phyloP scores from a whole-genome alignment of 2,888 invertebrate genomes.

The Dione juno region DNA sequence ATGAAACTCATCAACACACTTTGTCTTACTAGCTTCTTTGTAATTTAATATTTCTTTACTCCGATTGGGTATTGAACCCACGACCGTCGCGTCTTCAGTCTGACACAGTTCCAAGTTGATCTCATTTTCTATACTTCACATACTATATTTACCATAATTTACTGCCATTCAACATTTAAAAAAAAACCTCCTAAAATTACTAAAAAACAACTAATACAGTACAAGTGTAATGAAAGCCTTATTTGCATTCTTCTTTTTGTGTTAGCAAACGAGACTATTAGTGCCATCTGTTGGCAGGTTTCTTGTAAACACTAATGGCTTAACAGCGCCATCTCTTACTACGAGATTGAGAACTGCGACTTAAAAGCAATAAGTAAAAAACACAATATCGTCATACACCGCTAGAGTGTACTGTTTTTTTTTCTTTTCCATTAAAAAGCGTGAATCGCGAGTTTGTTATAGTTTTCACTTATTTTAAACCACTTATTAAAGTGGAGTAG shows the following conservation, averaged over 20 bases:
- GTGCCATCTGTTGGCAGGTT: slow-evolving; percentile 57
- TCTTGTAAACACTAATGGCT: neutral
- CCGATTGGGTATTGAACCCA: too few species aligned
- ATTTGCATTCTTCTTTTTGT: slow-evolving; percentile 26
- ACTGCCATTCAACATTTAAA: neutral
- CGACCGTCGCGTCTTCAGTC: too few species aligned
- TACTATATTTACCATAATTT: neutral
- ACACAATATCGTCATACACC: slow-evolving; percentile 51
- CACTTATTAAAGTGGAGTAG: slow-evolving; percentile 20
- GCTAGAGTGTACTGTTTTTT: slow-evolving; percentile 72
- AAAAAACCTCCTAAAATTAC: neutral
- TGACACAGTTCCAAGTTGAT: too few species aligned
- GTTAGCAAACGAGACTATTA: slow-evolving; percentile 45
- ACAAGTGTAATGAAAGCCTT: neutral
- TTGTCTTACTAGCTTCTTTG: too few species aligned
- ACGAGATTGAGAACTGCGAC: slow-evolving; percentile 9
- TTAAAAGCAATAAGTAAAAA: slow-evolving; percentile 50
- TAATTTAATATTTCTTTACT: too few species aligned
- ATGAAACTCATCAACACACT: too few species aligned
- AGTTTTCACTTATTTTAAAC: slow-evolving; percentile 12
- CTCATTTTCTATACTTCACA: too few species aligned
- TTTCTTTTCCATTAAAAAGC: slow-evolving; percentile 55
- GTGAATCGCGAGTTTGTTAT: slow-evolving; percentile 10
- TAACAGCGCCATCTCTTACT: slow-evolving; percentile 54
- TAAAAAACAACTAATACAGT: neutral